Evolutionary conservation across 2,113 vertebrate species (phyloP), one percentile per base, ranked within the genome.

Genomic region (Pteropus alecto): DNA sequence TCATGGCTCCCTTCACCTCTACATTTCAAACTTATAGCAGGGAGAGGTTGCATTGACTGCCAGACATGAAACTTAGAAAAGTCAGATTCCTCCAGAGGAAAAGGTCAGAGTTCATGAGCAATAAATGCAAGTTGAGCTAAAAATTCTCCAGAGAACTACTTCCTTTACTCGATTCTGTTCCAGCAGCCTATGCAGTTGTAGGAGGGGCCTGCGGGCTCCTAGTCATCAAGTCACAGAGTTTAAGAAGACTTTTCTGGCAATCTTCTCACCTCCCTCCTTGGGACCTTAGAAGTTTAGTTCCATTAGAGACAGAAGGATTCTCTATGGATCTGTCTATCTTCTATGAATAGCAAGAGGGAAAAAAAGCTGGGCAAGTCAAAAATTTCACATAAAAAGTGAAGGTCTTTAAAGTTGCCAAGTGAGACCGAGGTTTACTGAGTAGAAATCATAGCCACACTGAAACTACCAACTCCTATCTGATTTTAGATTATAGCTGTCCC

Each of bases 391-490:
- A 91, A 86, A 92, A 96, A 87, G 35, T 35, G 8, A 94, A 73
- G 58, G 7, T 28, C 26, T 96, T 95, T 85, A 65, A 88, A 86
- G 24, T 86, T 90, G 33, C 63, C 73, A 88, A 77, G 67, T 65
- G 58, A 79, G 73, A 79, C 54, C 85, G 9, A 78, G 7, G 22
- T 94, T 97, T 97, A 90, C 67, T 93, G 77, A 87, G 41, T 87
- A 73, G 74, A 96, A 90, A 60, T 92, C 91, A 78, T 19, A 33
- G 2, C 26, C 35, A 35, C 28, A 67, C 26, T 60, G 78, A 63
- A 93, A 86, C 1, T 48, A 65, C 74, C 71, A 86, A 26, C 28
- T 41, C 35, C 56, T 22, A 15, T 16, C 56, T 96, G 61, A 41
- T 48, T 84, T 95, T 70, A 94, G 28, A 33, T 67, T n/a, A 38